phyloP scores from a whole-genome alignment of 2,888 invertebrate species.

The Hydropsyche betteni region DNA sequence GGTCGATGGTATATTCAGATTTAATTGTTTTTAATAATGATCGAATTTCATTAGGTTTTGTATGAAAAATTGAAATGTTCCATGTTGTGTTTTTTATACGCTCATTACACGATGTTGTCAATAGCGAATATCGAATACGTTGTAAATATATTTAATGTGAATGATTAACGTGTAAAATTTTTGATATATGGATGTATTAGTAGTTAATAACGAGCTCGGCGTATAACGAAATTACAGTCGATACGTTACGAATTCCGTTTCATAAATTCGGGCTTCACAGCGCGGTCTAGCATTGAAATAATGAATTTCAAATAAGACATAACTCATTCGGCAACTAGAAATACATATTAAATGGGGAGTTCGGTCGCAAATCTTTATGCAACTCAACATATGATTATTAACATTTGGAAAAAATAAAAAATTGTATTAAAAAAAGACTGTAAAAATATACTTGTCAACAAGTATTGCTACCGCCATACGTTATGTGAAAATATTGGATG shows the following conservation, averaged over 20 bases:
- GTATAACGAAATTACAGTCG: too few relatives aligned
- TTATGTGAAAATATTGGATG: slow-evolving; percentile 34
- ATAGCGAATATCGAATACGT: too few relatives aligned
- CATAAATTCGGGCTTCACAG: background rate
- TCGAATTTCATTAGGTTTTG: too few relatives aligned
- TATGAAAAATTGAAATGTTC: too few relatives aligned
- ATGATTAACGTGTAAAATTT: too few relatives aligned
- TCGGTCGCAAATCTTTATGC: slow-evolving; percentile 15
- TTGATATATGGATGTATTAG: background rate
- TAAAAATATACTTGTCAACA: slow-evolving; percentile 27
- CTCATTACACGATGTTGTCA: too few relatives aligned
- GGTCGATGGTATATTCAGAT: background rate
- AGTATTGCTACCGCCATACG: slow-evolving; percentile 17
- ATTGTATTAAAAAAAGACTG: background rate
- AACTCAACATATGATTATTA: background rate
- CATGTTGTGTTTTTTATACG: too few relatives aligned
- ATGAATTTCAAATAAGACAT: slow-evolving; percentile 21
- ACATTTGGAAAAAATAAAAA: slow-evolving; percentile 5
- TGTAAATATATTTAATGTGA: too few relatives aligned
- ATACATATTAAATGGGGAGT: background rate
- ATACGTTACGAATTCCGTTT: background rate
- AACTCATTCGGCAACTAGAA: slow-evolving; percentile 10
- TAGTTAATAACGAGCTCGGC: background rate
- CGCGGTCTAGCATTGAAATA: slow-evolving; percentile 4
- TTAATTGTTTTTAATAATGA: too few relatives aligned